These are phyloP conservation scores for Eolophus roseicapilla DNA, from an alignment of 2,113 vertebrate species.

Conservation along the genomic window DNA sequence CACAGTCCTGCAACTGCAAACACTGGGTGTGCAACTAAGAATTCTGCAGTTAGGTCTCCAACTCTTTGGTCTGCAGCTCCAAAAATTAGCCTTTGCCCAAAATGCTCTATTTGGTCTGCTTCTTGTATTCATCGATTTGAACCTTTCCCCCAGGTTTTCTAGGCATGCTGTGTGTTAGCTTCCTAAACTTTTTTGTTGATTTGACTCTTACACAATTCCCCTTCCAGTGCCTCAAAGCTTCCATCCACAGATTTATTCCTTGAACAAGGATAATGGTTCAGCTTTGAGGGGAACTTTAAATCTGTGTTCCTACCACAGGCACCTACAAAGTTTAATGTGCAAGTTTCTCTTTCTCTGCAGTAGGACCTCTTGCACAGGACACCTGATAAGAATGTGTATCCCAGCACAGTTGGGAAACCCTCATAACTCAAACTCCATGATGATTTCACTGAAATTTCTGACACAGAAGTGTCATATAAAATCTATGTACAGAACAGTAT, in stretches of 20 bases:
- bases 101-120: not conserved
- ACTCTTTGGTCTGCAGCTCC: not conserved
- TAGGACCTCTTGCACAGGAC: not conserved
- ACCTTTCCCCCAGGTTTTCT: not conserved
- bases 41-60: not conserved
- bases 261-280: not conserved
- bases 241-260: not conserved
- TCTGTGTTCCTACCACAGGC: not conserved
- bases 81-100: not conserved
- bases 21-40: not conserved
- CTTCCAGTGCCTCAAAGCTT: not conserved
- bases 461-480: not conserved
- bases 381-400: not conserved
- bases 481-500: not conserved
- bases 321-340: not conserved
- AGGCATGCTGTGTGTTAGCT: not conserved
- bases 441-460: not conserved
- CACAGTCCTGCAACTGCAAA: not conserved
- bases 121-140: not conserved
- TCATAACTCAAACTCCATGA: not conserved
- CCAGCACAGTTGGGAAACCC: not conserved
- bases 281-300: not conserved
- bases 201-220: not conserved
- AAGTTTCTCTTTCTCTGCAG: not conserved
- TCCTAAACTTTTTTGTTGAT: not conserved